Percentiles rank a stretch among this genome's conserved stretches.
These are phyloP conservation scores for Prunella himalayana DNA, from an alignment of 2,113 vertebrate species.

Conservation along the genomic window DNA sequence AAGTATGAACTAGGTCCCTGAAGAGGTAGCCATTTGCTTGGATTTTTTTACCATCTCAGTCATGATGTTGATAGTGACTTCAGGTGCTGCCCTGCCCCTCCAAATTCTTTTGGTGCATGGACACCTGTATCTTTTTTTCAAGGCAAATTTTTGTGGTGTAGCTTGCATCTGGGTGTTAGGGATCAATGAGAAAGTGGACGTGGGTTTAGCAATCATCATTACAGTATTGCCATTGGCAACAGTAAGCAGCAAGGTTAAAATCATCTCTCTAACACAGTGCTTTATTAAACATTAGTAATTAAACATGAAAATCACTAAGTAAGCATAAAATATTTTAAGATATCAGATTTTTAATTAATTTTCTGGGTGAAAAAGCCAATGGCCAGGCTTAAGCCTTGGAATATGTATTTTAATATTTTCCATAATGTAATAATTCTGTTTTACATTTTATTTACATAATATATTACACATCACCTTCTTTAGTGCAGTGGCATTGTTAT, in stretches of 20 bases:
- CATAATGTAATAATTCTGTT: not conserved
- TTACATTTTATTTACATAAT: not conserved
- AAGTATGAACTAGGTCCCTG: not conserved
- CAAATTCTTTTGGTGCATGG: not conserved
- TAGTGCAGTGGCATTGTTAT: not conserved
- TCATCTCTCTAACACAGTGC: not conserved
- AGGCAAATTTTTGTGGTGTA: not conserved
- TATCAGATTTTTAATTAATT: not conserved
- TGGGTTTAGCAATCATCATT: not conserved
- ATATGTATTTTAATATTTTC: not conserved
- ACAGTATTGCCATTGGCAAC: not conserved
- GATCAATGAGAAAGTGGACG: not conserved
- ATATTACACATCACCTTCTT: not conserved
- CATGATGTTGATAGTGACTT: not conserved
- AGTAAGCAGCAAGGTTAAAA: not conserved
- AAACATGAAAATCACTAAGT: not conserved
- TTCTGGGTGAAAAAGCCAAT: not conserved
- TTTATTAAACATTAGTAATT: not conserved
- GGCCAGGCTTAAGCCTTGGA: not conserved
- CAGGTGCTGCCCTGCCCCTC: not conserved
- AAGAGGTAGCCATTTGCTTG: not conserved
- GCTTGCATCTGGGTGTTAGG: not conserved
- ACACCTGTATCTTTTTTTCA: not conserved
- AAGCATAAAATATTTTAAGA: not conserved
- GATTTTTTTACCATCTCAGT: not conserved